Evolutionary conservation across 2,888 invertebrate genomes (phyloP).

Genomic region (Nemoura dubitans): DNA sequence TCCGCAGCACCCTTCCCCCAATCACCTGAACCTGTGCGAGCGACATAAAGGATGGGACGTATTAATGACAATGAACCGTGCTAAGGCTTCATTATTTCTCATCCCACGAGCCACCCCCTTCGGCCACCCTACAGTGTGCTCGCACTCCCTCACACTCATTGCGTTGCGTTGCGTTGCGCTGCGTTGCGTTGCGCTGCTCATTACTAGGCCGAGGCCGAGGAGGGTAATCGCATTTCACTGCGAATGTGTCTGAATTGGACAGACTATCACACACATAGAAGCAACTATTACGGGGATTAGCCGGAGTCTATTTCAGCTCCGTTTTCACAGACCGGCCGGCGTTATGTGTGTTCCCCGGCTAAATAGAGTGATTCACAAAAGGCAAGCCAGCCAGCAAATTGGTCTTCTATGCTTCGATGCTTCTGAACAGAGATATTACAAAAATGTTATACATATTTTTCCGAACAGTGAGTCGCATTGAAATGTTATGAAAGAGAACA

Average conservation of each 20-base stretch:
- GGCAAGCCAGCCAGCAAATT: constrained; percentile 39
- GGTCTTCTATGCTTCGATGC: constrained; percentile 35
- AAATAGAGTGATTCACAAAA: constrained; percentile 42
- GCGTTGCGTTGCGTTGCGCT: neutral
- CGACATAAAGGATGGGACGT: constrained; percentile 17
- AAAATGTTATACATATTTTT: constrained; percentile 36
- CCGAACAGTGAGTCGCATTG: neutral
- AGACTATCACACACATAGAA: neutral
- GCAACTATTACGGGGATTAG: neutral
- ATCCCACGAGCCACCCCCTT: neutral
- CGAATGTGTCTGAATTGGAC: constrained; percentile 5
- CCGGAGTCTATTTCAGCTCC: neutral
- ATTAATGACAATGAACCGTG: constrained; percentile 28
- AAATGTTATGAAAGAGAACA: constrained; percentile 7
- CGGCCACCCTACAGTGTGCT: neutral
- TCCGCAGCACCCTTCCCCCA: constrained; percentile 27
- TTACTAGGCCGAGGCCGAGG: neutral
- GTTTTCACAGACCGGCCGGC: neutral
- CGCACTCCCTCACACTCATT: neutral
- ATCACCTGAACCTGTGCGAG: constrained; percentile 14
- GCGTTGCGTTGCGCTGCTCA: neutral
- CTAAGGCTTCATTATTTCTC: constrained; percentile 23
- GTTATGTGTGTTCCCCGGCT: neutral
- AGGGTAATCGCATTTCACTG: constrained; percentile 7
- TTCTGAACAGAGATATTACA: constrained; percentile 42